A percentile compares a stretch with the other conserved stretches of the same genome.
Conservation (phyloP, 2,888 invertebrate species). For the Noctuana brunneofusca region DNA sequence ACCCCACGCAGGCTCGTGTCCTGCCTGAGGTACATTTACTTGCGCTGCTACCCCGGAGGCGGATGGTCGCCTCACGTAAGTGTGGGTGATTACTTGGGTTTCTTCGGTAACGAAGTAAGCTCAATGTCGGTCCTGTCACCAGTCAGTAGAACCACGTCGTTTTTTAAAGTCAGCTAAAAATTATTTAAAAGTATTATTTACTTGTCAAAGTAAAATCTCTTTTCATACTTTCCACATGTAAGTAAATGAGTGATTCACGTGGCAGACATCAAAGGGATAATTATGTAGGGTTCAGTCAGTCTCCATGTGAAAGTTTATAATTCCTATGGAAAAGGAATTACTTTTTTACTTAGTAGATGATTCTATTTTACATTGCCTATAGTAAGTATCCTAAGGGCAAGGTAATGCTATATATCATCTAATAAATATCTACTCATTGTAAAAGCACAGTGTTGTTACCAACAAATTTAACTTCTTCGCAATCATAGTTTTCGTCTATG, state of each 20-base stretch:
- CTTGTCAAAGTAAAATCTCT: slow-evolving; percentile 32
- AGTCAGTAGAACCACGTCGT: too few relatives aligned
- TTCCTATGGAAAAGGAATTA: slow-evolving; percentile 25
- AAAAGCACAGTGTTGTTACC: slow-evolving; percentile 41
- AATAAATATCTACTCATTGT: slow-evolving; percentile 34
- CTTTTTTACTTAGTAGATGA: slow-evolving; percentile 33
- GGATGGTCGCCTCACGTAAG: too few relatives aligned
- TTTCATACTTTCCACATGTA: slow-evolving; percentile 47
- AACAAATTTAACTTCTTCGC: slow-evolving; percentile 39
- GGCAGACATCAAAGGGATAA: slow-evolving; percentile 58
- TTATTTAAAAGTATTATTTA: slow-evolving; percentile 37
- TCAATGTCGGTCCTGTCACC: too few relatives aligned
- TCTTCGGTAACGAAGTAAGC: too few relatives aligned
- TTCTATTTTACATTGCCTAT: too few relatives aligned
- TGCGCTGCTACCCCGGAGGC: too few relatives aligned
- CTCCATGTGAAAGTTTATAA: slow-evolving; percentile 47
- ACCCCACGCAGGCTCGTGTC: too few relatives aligned
- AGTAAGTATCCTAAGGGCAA: too few relatives aligned
- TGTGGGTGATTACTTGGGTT: too few relatives aligned
- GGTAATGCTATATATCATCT: neutral
- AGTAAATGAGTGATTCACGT: slow-evolving; percentile 52
- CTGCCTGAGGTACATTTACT: too few relatives aligned
- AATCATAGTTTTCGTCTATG: slow-evolving; percentile 45
- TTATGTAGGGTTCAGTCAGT: slow-evolving; percentile 52
- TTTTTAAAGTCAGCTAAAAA: too few relatives aligned